phyloP scores from a whole-genome alignment of 2,888 invertebrate species.

The Patella caerulea region DNA sequence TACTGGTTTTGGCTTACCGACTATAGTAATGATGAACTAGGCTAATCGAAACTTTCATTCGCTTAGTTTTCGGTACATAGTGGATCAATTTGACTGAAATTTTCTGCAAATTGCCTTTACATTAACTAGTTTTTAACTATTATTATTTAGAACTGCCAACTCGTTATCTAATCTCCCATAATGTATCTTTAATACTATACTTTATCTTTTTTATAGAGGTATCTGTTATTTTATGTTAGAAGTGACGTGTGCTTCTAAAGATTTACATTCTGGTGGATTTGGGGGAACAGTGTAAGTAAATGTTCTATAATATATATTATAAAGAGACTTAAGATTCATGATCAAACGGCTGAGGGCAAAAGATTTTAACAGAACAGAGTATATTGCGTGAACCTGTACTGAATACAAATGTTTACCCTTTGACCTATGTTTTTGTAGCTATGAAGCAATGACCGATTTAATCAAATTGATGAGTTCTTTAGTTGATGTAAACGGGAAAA shows the following conservation, averaged over 20 bases:
- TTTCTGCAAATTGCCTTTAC: too few species aligned
- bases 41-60: too few species aligned
- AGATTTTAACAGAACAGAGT: background rate
- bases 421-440: slow-evolving; percentile 68
- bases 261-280: slow-evolving; percentile 95
- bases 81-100: too few species aligned
- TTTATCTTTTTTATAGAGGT: slow-evolving; percentile 75
- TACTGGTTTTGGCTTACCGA: too few species aligned
- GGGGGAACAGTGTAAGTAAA: slow-evolving; percentile 89
- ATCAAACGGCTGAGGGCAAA: background rate
- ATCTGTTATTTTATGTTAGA: slow-evolving; percentile 92
- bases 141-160: too few species aligned
- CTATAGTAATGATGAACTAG: too few species aligned
- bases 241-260: slow-evolving; percentile 89
- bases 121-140: too few species aligned
- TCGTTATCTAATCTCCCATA: too few species aligned
- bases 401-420: background rate
- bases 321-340: background rate
- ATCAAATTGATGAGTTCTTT: slow-evolving; percentile 87
- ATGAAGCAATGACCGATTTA: slow-evolving; percentile 84
- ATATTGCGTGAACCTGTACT: background rate
- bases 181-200: background rate
- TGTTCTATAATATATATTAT: background rate
- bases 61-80: too few species aligned
- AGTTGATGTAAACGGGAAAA: slow-evolving; percentile 88